Conservation (phyloP, 2,888 invertebrate species). For the Labia minor region DNA sequence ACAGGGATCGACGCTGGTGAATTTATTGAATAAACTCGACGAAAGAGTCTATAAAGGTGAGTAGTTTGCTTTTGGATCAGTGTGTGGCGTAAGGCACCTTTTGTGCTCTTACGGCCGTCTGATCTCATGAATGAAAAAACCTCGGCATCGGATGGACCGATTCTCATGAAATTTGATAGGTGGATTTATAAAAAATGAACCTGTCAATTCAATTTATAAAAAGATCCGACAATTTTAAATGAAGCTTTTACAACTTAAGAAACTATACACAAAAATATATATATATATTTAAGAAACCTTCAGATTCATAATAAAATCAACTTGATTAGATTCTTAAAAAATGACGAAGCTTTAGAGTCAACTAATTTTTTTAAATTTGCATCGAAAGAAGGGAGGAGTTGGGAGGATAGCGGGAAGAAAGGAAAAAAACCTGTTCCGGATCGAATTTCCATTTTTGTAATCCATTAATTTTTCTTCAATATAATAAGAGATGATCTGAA, state of each 20-base stretch:
- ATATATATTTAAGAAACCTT: background rate
- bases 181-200: background rate
- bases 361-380: background rate
- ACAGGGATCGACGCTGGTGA: no score
- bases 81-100: background rate
- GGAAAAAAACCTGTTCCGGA: background rate
- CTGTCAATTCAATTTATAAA: constrained; percentile 7
- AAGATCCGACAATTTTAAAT: constrained; percentile 3
- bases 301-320: background rate
- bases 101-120: constrained; percentile 8
- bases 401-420: background rate
- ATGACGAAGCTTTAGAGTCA: no score
- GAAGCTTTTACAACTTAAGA: background rate
- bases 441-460: constrained; percentile 7
- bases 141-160: constrained; percentile 1
- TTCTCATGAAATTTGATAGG: constrained; percentile 13
- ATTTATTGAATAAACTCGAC: background rate
- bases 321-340: background rate
- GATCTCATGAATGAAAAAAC: constrained; percentile 4
- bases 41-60: background rate
- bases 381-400: background rate
- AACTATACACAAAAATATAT: no score
- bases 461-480: background rate
- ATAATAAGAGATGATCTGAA: no score
- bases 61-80: background rate